A percentile compares a stretch with the other conserved stretches of the same genome.
Evolutionary conservation across 2,888 invertebrate genomes (phyloP).

Genomic region (Malacosoma neustria): DNA sequence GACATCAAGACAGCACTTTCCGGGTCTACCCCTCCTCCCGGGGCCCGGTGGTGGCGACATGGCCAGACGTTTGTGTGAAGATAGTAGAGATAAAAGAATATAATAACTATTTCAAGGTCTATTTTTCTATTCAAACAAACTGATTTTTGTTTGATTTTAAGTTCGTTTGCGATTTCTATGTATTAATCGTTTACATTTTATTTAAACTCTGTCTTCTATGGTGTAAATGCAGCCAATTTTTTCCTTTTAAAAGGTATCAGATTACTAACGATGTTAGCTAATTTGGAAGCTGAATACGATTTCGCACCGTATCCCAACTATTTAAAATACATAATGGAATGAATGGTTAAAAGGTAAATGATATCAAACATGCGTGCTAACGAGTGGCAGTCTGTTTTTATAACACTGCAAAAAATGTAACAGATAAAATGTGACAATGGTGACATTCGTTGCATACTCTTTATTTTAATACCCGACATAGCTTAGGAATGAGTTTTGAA

Average conservation of each 20-base stretch:
- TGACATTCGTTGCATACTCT: constrained; percentile 2
- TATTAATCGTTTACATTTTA: too few species aligned
- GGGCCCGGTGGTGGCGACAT: too few species aligned
- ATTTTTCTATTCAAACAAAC: too few species aligned
- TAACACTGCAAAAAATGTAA: constrained; percentile 35
- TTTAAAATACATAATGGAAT: constrained; percentile 8
- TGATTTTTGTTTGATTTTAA: too few species aligned
- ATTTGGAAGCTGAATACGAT: constrained; percentile 2
- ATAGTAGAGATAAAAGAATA: too few species aligned
- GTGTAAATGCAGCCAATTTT: constrained; percentile 20
- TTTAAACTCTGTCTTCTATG: too few species aligned
- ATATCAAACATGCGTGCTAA: constrained; percentile 30
- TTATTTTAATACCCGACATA: neutral
- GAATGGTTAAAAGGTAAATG: constrained; percentile 4
- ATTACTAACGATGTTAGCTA: constrained; percentile 23
- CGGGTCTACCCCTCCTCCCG: too few species aligned
- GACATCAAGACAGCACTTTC: too few species aligned
- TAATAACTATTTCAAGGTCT: too few species aligned
- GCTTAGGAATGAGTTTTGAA: too few species aligned
- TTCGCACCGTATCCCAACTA: constrained; percentile 4
- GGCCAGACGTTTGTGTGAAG: too few species aligned
- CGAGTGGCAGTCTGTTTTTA: constrained; percentile 40
- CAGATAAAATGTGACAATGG: constrained; percentile 33
- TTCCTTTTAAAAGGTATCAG: constrained; percentile 21
- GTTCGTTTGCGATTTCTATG: too few species aligned